Evolutionary conservation across 2,113 vertebrate species (phyloP).

Genomic region (Apus apus): DNA sequence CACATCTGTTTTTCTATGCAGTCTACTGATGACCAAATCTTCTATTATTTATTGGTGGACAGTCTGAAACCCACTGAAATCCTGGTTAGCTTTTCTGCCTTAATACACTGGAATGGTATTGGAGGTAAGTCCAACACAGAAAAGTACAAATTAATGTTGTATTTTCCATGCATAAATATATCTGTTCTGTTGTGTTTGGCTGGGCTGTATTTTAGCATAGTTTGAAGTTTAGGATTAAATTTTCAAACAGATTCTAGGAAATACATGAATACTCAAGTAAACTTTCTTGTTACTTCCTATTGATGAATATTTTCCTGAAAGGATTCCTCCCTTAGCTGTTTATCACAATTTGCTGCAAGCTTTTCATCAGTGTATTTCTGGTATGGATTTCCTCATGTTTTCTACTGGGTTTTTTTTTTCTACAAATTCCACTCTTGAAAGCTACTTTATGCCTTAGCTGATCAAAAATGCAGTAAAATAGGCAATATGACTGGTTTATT

Average conservation of each 20-base stretch:
- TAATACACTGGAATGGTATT: slow-evolving; percentile 80
- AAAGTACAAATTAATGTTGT: background rate
- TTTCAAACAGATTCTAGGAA: background rate
- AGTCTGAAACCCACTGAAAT: slow-evolving; percentile 83
- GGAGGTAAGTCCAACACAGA: slow-evolving; percentile 73
- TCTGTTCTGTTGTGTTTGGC: background rate
- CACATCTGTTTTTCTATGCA: slow-evolving; percentile 48
- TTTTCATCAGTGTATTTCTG: background rate
- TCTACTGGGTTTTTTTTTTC: background rate
- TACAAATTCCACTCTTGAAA: background rate
- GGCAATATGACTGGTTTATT: background rate
- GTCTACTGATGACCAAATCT: slow-evolving; percentile 75
- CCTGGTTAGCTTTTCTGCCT: slow-evolving; percentile 87
- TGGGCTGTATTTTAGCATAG: background rate
- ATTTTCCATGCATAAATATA: background rate
- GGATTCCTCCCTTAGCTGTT: background rate
- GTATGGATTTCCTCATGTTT: background rate
- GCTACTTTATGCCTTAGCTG: background rate
- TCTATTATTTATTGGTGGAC: slow-evolving; percentile 88
- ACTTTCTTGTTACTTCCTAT: background rate
- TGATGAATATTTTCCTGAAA: background rate
- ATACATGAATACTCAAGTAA: background rate
- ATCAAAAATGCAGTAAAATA: background rate
- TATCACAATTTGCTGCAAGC: background rate
- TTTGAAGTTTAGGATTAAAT: background rate